A percentile compares a stretch with the other conserved stretches of the same genome.
Conservation (phyloP, 2,797 vertebrate species). For the Peromyscus nudipes region DNA sequence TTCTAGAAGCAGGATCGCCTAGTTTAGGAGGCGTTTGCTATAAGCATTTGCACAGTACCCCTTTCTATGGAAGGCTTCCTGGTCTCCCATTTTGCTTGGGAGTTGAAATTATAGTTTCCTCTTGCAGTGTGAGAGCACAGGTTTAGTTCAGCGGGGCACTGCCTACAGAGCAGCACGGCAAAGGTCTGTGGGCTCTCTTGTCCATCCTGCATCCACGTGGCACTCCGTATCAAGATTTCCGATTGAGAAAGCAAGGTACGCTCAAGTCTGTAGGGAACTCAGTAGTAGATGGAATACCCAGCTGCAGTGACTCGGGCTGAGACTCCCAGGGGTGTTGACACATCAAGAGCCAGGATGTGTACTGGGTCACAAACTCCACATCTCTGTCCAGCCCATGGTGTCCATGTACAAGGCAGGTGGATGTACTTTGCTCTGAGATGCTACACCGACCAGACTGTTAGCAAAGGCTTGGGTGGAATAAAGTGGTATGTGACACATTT, state of each 20-base stretch:
- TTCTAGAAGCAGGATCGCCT: constrained; percentile 18
- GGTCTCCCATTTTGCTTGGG: constrained; percentile 23
- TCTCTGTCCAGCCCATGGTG: constrained; percentile 78
- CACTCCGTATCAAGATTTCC: constrained; percentile 93
- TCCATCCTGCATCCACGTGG: constrained; percentile 89
- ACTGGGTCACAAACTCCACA: constrained; percentile 73
- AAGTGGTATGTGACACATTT: constrained; percentile 69
- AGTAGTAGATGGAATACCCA: constrained; percentile 79
- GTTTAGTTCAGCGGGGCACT: constrained; percentile 74
- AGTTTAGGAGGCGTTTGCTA: not conserved
- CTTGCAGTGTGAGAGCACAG: constrained; percentile 69
- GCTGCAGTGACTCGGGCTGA: constrained; percentile 81
- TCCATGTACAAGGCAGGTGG: constrained; percentile 69
- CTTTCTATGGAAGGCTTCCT: not conserved
- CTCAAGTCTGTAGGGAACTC: constrained; percentile 88
- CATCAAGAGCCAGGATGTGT: constrained; percentile 83
- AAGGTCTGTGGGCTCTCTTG: constrained; percentile 87
- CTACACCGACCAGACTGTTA: constrained; percentile 47
- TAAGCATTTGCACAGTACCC: not conserved
- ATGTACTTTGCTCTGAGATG: constrained; percentile 49
- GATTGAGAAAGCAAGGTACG: constrained; percentile 90
- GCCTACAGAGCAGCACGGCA: constrained; percentile 79
- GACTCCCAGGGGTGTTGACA: constrained; percentile 86
- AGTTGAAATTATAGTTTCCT: constrained; percentile 70
- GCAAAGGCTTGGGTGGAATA: constrained; percentile 77